Base-by-base conservation (phyloP, 2,797 vertebrate species). In the Diglossa cyanea region DNA sequence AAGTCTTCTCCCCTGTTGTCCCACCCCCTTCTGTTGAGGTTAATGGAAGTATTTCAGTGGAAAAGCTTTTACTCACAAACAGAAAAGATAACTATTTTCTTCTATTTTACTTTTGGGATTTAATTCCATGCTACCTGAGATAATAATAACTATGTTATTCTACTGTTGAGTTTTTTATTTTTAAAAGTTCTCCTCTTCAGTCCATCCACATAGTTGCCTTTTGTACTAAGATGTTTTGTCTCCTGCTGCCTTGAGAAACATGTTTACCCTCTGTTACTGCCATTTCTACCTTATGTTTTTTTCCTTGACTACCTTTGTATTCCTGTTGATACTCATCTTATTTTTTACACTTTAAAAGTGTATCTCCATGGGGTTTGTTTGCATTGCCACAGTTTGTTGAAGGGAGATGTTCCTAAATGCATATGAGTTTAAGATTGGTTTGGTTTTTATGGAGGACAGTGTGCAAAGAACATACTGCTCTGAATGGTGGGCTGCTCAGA, bases 401-500 rank as follows among this genome's bases (percentile, higher is more conserved):
- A 57, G 35, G n/a, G 20, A 68, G 55, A 67, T 12, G 1, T 80
- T 80, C 18, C 61, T 86, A 67, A 91, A 39, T 76, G 28, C 0
- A 0, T 40, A 25, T 55, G 40, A 40, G 17, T 61, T 86, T 76
- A 31, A 71, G 24, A 20, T 48, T 10, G 19, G 1, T 6, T 48
- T 10, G 17, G 1, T 6, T 63, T 81, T 85, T 53, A 23, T 33
- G 39, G 48, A 73, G 13, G 11, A 33, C 9, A 9, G 13, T 21
- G 31, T 76, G 50, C 11, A 19, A 62, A 78, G 57, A 53, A 10
- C 16, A 9, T 24, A 30, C 45, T 71, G 7, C 39, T 72, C 31
- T 54, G 53, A 74, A 20, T 51, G 21, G 7, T 48, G 13, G 28
- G 50, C 53, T 40, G 12, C 0, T 0, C 2, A 2, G 26, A 75